Percentiles rank a stretch among this genome's conserved stretches.
Conservation (phyloP, 2,888 invertebrate species). For the Hoplodrina blanda region DNA sequence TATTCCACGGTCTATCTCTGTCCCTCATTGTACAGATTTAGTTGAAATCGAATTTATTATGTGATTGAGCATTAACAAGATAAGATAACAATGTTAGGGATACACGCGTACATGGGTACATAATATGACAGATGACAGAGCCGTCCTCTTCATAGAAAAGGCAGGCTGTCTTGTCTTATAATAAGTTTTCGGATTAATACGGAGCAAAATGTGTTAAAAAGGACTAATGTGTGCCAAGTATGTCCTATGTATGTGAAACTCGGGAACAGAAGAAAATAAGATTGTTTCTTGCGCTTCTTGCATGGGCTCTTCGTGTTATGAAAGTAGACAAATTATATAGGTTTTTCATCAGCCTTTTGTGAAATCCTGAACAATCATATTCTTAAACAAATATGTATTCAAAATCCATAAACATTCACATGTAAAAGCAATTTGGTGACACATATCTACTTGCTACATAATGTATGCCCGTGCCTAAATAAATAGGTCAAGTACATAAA, state of each 20-base stretch:
- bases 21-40: not conserved
- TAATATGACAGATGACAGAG: not conserved
- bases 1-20: conserved; percentile 14
- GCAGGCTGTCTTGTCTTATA: not conserved
- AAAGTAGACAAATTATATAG: not conserved
- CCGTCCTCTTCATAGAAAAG: not conserved
- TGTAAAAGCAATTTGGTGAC: conserved; percentile 7
- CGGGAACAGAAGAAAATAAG: not conserved
- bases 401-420: conserved; percentile 2
- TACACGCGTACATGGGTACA: not conserved
- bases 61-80: conserved; percentile 8
- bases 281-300: not conserved
- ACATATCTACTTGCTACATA: conserved; percentile 18
- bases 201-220: not conserved
- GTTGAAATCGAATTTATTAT: not conserved
- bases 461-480: conserved; percentile 38
- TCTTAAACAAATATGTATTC: not conserved
- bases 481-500: conserved; percentile 63
- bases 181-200: not conserved
- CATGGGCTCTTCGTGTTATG: too few species aligned
- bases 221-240: not conserved
- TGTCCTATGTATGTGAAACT: not conserved
- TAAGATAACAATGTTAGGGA: conserved; percentile 3
- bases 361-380: not conserved
- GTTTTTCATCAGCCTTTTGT: not conserved